Evolutionary conservation across 1,140 invertebrate genomes (phyloP), one percentile per base, ranked within the genome.

Genomic region (Lasioglossum baleicum): DNA sequence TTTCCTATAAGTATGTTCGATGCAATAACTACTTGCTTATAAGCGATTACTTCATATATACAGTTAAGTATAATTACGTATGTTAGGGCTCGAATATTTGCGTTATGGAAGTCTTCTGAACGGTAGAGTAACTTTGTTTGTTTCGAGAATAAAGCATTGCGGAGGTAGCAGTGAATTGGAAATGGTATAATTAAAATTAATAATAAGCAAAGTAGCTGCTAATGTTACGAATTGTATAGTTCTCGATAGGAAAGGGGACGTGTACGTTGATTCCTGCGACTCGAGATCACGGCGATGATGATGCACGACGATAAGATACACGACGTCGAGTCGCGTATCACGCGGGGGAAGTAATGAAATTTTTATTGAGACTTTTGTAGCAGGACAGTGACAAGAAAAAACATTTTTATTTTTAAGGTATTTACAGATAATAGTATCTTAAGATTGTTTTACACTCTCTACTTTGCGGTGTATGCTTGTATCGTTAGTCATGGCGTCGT

Each of bases 151-250:
- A 60, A 61, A 56, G 58, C 56, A 68, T 67, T 35, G 15, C 64
- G n/a, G 51, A 60, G 64, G 75, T 83, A 69, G 67, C 73, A 63
- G 69, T 58, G 20, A n/a, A 70, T 64, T 83, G 73, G 17, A 83
- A 69, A 66, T 75, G 75, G 78, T 83, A 83, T 81, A 72, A 87
- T 65, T 83, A 79, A 83, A 75, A 64, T 84, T 88, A 88, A 80
- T 77, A 53, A 81, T 90, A 87, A 88, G 85, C 80, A 86, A 87
- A 71, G 86, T 89, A 87, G 88, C 86, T 87, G 87, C 83, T 88
- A 88, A 89, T 83, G 85, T 89, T 90, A 90, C 87, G 90, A 86
- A 88, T 86, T 90, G 88, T 89, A 89, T 89, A 90, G 84, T 88
- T 81, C 72, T 84, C 89, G 87, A 82, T 66, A 88, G 67, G 70